These are phyloP conservation scores for Pardalotus punctatus DNA, from an alignment of 2,113 vertebrate species.

Conservation along the genomic window DNA sequence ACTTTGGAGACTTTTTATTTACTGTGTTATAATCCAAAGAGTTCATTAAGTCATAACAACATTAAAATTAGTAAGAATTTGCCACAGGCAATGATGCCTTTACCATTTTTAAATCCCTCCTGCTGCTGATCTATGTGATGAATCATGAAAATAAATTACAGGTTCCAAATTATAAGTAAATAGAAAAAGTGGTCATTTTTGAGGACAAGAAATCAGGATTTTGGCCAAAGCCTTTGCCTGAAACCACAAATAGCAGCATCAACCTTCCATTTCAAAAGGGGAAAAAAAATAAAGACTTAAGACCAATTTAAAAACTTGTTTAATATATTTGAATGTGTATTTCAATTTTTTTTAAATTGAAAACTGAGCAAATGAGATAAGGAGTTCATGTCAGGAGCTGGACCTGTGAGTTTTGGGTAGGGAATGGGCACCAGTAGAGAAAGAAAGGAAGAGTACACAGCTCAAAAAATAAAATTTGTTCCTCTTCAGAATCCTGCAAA, in stretches of 20 bases:
- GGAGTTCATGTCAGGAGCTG: neutral
- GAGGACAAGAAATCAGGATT: neutral
- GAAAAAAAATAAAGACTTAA: neutral
- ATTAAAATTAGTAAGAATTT: neutral
- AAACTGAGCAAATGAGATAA: neutral
- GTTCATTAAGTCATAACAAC: neutral
- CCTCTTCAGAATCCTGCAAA: neutral
- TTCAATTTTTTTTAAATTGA: neutral
- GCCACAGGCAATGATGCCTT: neutral
- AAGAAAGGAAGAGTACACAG: neutral
- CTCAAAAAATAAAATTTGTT: neutral
- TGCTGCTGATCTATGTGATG: neutral
- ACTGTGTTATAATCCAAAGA: neutral
- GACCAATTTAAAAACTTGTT: neutral
- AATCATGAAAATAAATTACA: neutral
- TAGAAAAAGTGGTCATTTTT: neutral
- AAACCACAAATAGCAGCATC: neutral
- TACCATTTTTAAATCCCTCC: neutral
- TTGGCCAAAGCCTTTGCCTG: neutral
- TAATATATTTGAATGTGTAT: neutral
- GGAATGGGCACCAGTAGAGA: neutral
- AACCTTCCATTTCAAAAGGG: neutral
- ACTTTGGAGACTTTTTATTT: neutral
- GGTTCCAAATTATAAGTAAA: neutral
- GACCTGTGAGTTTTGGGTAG: neutral